Percentiles rank a stretch among this genome's conserved stretches.
phyloP scores from a whole-genome alignment of 2,113 vertebrate species.

The Zosterops hypoxanthus region DNA sequence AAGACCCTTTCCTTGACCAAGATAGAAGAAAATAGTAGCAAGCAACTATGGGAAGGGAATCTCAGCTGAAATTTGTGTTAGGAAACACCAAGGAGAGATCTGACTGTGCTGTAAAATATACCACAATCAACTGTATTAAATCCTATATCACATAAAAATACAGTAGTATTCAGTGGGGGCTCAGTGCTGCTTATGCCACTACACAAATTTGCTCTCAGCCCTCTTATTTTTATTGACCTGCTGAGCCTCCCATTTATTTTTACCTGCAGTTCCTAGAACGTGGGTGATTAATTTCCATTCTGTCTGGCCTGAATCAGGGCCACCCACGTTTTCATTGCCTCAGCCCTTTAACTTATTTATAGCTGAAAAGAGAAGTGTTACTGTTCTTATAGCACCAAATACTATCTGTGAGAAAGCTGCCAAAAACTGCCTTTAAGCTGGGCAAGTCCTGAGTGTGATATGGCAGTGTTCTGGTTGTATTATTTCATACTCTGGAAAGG shows the following conservation, averaged over 20 bases:
- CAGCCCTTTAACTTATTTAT: neutral
- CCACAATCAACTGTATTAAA: neutral
- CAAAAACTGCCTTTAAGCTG: neutral
- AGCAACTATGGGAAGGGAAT: neutral
- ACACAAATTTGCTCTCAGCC: neutral
- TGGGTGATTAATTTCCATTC: neutral
- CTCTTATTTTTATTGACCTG: neutral
- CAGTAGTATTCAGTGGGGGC: neutral
- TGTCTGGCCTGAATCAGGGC: neutral
- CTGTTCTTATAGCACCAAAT: neutral
- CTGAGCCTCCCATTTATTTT: neutral
- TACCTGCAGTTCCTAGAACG: neutral
- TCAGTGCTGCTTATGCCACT: neutral
- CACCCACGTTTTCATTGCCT: neutral
- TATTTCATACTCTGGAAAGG: slow-evolving; percentile 56
- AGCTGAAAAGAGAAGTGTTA: neutral
- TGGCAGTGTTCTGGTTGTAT: neutral
- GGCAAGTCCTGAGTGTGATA: neutral
- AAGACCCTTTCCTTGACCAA: neutral
- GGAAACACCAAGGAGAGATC: neutral
- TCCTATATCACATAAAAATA: neutral
- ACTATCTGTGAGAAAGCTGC: neutral
- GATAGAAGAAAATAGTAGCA: neutral
- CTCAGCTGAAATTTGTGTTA: neutral
- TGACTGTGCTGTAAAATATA: neutral